Base-by-base conservation (phyloP, 2,888 invertebrate species). In the Lucinisca nassula region DNA sequence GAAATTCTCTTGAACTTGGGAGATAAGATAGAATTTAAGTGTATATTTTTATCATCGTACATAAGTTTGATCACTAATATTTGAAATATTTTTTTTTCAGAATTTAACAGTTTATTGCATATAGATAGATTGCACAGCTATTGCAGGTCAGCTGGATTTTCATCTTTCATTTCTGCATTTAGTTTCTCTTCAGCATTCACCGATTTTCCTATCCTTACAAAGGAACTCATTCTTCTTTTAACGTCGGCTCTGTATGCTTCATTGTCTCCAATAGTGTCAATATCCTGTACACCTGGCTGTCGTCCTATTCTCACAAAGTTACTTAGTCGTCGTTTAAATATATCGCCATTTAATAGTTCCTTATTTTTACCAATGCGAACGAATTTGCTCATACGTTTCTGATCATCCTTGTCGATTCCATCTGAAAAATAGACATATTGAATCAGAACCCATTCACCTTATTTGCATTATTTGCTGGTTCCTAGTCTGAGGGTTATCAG, bases 181-280 rank as follows among this genome's bases (percentile, higher is more conserved):
- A 67, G 17, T 8, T 61, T 67, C 38, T 14, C 73, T 81, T 6
- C 58, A 17, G 17, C 73, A n/a, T 45, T 81, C 73, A 17, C 81
- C 70, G 12, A 24, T 32, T 58, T 86, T 21, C 85, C 85, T 21
- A 85, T 85, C 12, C 85, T 40, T 24, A 82, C 85, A 76, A 86
- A 86, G 1, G 70, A 67, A 40, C 82, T 86, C 51, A 79, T 55
- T 40, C 81, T 6, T 51, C 70, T 79, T 3, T 78, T 35, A 10
- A 40, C 12, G 70, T 51, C n/a, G 17, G 32, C 67, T 6, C 27
- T 58, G 17, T 51, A 51, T 21, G n/a, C 4, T 21, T 51, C 51
- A 17, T 17, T 51, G 2, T 58, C 58, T 14, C 24, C 27, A 58
- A n/a, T 27, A 67, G 35, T 67, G 67, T 35, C 30, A 14, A 35